phyloP scores from a whole-genome alignment of 2,113 vertebrate genomes.

The Symphodus melops region DNA sequence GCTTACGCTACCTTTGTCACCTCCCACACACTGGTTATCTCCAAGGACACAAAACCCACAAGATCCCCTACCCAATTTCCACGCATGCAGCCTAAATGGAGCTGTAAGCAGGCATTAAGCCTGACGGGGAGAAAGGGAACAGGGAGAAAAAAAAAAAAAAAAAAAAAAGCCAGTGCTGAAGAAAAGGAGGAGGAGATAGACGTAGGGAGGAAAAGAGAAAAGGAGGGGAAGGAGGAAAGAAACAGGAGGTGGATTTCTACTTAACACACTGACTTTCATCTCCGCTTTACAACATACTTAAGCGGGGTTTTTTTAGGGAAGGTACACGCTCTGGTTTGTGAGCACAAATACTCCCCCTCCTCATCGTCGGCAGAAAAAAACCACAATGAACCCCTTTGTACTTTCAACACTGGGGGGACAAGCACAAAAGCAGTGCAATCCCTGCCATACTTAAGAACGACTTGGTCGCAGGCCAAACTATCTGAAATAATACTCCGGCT shows the following conservation, averaged over 20 bases:
- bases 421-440: conserved; percentile 48
- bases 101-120: conserved; percentile 80
- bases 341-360: conserved; percentile 48
- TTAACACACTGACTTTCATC: conserved; percentile 75
- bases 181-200: conserved; percentile 62
- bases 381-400: conserved; percentile 75
- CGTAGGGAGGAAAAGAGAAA: conserved; percentile 48
- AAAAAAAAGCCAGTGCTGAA: conserved; percentile 54
- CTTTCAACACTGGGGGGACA: conserved; percentile 61
- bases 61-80: conserved; percentile 80
- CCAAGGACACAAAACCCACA: conserved; percentile 81
- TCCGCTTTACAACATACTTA: conserved; percentile 73
- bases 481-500: conserved; percentile 73
- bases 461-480: conserved; percentile 69
- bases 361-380: conserved; percentile 57
- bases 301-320: conserved; percentile 43
- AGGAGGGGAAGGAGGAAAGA: conserved; percentile 43
- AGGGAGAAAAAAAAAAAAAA: conserved; percentile 56
- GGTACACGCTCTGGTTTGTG: conserved; percentile 46
- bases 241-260: conserved; percentile 71
- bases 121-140: conserved; percentile 69
- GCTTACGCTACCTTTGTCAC: conserved; percentile 83
- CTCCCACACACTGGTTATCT: conserved; percentile 83
- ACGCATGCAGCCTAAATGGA: conserved; percentile 79
- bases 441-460: conserved; percentile 66